Percentiles rank a stretch among this genome's conserved stretches.
Evolutionary conservation across 1,140 invertebrate genomes (phyloP).

Genomic region (Anoplophora glabripennis): DNA sequence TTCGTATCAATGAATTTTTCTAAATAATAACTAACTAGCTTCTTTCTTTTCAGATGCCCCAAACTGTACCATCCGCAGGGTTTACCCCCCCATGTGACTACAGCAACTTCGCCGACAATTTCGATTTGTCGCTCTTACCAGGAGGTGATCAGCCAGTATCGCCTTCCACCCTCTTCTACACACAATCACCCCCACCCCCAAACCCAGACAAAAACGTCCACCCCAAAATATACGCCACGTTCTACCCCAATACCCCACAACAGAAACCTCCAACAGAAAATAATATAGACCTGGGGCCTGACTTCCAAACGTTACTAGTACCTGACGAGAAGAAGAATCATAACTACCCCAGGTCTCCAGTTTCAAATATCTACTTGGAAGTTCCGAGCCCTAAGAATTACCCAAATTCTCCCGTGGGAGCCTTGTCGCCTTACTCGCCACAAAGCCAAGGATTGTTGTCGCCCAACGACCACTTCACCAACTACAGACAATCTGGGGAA

Average conservation of each 20-base stretch:
- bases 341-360: conserved; percentile 18
- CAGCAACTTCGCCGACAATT: conserved; percentile 63
- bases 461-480: conserved; percentile 39
- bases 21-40: background rate
- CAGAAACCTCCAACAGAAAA: conserved; percentile 4
- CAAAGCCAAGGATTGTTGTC: conserved; percentile 37
- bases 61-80: conserved; percentile 71
- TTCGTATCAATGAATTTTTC: no score
- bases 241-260: conserved; percentile 34
- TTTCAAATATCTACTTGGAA: conserved; percentile 41
- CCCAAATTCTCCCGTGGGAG: conserved; percentile 29
- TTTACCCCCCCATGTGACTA: conserved; percentile 68
- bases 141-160: conserved; percentile 56
- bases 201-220: conserved; percentile 29
- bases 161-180: conserved; percentile 57
- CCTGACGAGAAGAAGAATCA: conserved; percentile 28
- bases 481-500: conserved; percentile 29
- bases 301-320: conserved; percentile 42
- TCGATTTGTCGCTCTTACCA: conserved; percentile 73
- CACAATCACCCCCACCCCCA: conserved; percentile 48
- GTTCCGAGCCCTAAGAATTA: conserved; percentile 39
- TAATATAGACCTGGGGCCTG: conserved; percentile 34
- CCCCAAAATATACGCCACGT: conserved; percentile 43
- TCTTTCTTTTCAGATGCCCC: conserved; percentile 69
- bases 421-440: conserved; percentile 38